These are phyloP conservation scores for Hyposmocoma kahamanoa DNA, from an alignment of 1,140 invertebrate genomes.

Conservation along the genomic window DNA sequence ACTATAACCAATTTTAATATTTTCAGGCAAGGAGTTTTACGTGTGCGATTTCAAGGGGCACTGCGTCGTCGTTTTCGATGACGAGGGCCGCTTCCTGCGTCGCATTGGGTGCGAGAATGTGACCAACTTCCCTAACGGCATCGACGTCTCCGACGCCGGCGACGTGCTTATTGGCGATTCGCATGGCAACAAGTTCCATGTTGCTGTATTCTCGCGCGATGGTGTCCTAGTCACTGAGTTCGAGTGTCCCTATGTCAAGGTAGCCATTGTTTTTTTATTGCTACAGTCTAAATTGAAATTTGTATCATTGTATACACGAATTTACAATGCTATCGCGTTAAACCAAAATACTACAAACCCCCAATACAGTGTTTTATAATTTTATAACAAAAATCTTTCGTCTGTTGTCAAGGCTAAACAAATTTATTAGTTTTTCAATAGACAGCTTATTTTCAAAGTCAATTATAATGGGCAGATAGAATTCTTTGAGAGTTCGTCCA, in stretches of 20 bases:
- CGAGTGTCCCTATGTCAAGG: conserved; percentile 97
- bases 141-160: conserved; percentile 96
- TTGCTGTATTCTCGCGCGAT: conserved; percentile 93
- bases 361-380: no score
- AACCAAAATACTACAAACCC: no score
- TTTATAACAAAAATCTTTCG: no score
- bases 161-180: conserved; percentile 97
- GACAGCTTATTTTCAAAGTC: no score
- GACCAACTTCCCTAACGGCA: conserved; percentile 98
- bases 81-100: conserved; percentile 91
- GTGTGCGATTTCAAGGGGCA: conserved; percentile 99
- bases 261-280: conserved; percentile 30
- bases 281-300: neutral
- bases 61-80: conserved; percentile 96
- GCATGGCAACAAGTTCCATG: conserved; percentile 97
- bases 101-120: conserved; percentile 96
- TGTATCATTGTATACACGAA: no score
- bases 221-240: conserved; percentile 93
- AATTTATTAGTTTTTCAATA: no score
- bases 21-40: conserved; percentile 93
- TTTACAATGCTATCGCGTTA: no score
- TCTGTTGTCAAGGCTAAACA: no score
- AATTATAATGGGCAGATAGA: no score
- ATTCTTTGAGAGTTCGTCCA: no score
- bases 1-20: no score